Percentiles rank a stretch among this genome's conserved stretches.
Evolutionary conservation across 2,113 vertebrate genomes (phyloP).

Genomic region (Boleophthalmus pectinirostris): DNA sequence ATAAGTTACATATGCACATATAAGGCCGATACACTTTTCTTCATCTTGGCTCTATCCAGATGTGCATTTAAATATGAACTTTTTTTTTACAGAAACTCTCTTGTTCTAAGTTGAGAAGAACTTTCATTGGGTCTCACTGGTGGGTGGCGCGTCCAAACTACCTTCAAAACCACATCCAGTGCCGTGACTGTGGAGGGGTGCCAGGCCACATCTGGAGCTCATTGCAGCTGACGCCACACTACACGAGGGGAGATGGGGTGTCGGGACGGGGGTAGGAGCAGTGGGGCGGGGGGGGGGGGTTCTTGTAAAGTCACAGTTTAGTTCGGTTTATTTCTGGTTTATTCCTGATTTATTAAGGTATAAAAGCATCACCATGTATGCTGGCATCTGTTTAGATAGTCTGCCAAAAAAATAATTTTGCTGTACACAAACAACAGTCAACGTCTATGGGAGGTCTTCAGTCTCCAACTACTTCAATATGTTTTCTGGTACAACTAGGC

Average conservation of each 20-base stretch:
- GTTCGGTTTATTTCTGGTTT: background rate
- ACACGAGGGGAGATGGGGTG: constrained; percentile 63
- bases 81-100: constrained; percentile 36
- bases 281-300: constrained; percentile 27
- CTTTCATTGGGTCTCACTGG: constrained; percentile 72
- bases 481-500: background rate
- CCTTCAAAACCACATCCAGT: constrained; percentile 77
- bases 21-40: constrained; percentile 20
- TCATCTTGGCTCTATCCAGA: constrained; percentile 13
- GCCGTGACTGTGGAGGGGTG: constrained; percentile 66
- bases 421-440: constrained; percentile 47
- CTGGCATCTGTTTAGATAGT: background rate
- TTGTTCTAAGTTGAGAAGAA: constrained; percentile 55
- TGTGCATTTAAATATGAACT: constrained; percentile 19
- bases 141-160: constrained; percentile 75
- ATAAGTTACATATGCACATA: constrained; percentile 50
- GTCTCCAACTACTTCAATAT: background rate
- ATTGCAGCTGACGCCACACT: constrained; percentile 81
- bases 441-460: background rate
- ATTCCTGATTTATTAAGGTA: background rate
- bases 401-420: constrained; percentile 47
- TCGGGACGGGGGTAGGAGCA: constrained; percentile 37
- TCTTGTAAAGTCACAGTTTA: background rate
- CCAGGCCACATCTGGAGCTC: constrained; percentile 81
- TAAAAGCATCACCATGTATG: constrained; percentile 19